A percentile compares a stretch with the other conserved stretches of the same genome.
Evolutionary conservation across 2,888 invertebrate genomes (phyloP).

Genomic region (Argynnis bischoffii): DNA sequence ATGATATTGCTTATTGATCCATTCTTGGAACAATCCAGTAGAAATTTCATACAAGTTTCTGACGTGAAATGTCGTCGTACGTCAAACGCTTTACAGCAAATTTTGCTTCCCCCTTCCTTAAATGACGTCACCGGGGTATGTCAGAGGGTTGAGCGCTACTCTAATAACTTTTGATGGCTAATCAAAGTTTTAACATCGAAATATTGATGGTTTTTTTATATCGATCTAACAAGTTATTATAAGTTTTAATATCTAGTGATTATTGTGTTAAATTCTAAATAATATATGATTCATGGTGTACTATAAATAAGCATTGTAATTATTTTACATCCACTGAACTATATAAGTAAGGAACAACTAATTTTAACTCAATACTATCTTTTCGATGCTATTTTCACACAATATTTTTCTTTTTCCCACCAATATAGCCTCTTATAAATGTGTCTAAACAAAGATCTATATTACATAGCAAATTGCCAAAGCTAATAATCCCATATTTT

Average conservation of each 20-base stretch:
- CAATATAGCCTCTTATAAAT: slow-evolving; percentile 3
- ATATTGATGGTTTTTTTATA: slow-evolving; percentile 40
- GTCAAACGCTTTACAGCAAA: slow-evolving; percentile 70
- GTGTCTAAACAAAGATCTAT: slow-evolving; percentile 21
- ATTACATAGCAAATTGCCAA: slow-evolving; percentile 43
- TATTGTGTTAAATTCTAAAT: too few species aligned
- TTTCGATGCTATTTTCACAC: too few species aligned
- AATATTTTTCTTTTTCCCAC: neutral
- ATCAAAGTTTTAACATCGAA: slow-evolving; percentile 48
- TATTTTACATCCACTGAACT: neutral
- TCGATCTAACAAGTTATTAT: too few species aligned
- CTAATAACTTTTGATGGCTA: slow-evolving; percentile 49
- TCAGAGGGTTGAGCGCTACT: slow-evolving; percentile 44
- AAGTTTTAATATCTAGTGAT: too few species aligned
- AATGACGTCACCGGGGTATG: slow-evolving; percentile 59
- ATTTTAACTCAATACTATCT: neutral
- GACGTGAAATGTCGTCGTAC: slow-evolving; percentile 66
- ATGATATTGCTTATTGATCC: slow-evolving; percentile 10
- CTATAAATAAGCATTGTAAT: neutral
- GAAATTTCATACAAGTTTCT: slow-evolving; percentile 62
- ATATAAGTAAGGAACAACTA: neutral
- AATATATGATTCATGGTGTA: too few species aligned
- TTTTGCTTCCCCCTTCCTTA: slow-evolving; percentile 45
- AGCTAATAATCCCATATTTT: slow-evolving; percentile 68
- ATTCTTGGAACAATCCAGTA: slow-evolving; percentile 29